Evolutionary conservation across 2,888 invertebrate species (phyloP), one percentile per base, ranked within the genome.

Genomic region (Alcis repandata): DNA sequence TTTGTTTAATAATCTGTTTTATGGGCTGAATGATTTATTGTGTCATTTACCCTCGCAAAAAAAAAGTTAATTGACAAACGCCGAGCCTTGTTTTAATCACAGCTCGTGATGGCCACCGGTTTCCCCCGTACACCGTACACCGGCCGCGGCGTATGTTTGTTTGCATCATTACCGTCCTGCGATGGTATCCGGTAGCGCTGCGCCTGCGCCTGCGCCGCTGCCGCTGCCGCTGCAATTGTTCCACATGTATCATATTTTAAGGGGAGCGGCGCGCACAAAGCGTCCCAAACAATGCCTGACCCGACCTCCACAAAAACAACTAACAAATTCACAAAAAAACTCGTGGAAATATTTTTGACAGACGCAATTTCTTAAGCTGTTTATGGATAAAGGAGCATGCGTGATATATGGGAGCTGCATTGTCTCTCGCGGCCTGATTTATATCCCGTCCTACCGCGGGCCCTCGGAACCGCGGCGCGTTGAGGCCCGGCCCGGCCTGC

Each of bases 341-440:
- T 40, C 52, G 51, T 60, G 58, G 67, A 62, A 69, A 78, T 65
- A 70, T 75, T 72, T 73, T 75, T 76, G 83, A 83, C 84, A 79
- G 83, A 64, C 78, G 82, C 82, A 75, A 82, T 84, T 80, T 82
- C 79, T 83, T 80, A 76, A 68, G 73, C 74, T 75, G 67, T 80
- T 74, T 78, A 75, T 72, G 78, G 73, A 77, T 76, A 77, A 77
- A 80, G 73, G 78, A 68, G 59, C 68, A 68, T 58, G 58, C 65
- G 82, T 87, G 88, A 87, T 87, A 75, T 87, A 88, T 84, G 80
- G 76, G 73, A 69, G 63, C 61, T 64, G 68, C 59, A 69, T 74
- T 76, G 76, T 76, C 70, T 71, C 68, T 52, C 51, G 59, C 62
- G 60, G 46, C 51, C 36, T 65, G 71, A 67, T 68, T 63, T 65